These are phyloP conservation scores for Chamaea fasciata DNA, from an alignment of 2,113 vertebrate species.

Conservation along the genomic window DNA sequence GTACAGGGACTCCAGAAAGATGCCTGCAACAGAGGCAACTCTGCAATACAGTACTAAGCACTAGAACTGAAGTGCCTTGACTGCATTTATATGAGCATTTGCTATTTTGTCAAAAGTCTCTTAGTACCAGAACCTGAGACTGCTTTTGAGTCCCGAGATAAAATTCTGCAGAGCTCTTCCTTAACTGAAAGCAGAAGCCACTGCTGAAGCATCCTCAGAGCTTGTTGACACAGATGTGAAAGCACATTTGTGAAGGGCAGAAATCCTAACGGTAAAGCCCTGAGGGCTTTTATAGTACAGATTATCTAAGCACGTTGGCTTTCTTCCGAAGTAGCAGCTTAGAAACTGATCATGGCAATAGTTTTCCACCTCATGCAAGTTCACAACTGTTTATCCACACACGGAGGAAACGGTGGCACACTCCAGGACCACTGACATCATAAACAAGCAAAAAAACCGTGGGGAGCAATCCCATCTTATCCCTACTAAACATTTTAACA, in stretches of 20 bases:
- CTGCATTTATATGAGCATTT: neutral
- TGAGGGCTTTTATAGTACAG: neutral
- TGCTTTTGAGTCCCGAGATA: neutral
- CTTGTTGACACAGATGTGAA: neutral
- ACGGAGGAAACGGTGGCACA: neutral
- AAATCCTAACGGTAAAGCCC: neutral
- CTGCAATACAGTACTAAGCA: neutral
- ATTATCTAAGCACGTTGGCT: neutral
- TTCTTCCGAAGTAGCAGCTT: neutral
- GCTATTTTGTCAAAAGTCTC: neutral
- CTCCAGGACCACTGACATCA: neutral
- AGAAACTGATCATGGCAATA: neutral
- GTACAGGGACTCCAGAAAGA: neutral
- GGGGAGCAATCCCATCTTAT: neutral
- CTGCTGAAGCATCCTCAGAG: neutral
- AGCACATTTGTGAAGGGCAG: neutral
- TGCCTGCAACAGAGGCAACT: neutral
- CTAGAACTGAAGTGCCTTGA: neutral
- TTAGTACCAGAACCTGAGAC: neutral
- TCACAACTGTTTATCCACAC: neutral
- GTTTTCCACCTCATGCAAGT: neutral
- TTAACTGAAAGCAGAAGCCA: neutral
- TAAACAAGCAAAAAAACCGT: neutral
- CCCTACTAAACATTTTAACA: neutral
- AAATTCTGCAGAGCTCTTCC: neutral